Conservation (phyloP, 1,140 invertebrate species). For the Tetragnatha versicolor region DNA sequence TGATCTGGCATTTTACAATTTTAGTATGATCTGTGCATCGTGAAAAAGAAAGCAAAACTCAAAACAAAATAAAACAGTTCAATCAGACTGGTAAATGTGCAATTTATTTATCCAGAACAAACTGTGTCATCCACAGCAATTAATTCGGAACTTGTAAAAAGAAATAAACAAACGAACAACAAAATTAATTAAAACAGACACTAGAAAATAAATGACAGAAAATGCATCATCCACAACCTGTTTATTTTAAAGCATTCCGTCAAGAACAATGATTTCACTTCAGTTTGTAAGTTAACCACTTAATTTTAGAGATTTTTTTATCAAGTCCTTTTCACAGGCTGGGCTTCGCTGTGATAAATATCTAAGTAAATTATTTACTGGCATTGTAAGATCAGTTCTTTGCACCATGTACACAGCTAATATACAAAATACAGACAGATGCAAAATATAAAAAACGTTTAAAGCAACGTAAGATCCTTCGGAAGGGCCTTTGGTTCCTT, state of each 20-base stretch:
- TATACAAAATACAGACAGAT: constrained; percentile 49
- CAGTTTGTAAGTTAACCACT: too few species aligned
- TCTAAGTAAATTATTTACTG: constrained; percentile 48
- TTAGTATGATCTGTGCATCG: not conserved
- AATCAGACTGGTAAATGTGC: constrained; percentile 37
- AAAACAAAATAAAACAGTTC: constrained; percentile 12
- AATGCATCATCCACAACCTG: constrained; percentile 43
- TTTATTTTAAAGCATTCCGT: constrained; percentile 30
- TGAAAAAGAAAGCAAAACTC: not conserved
- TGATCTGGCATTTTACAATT: not conserved
- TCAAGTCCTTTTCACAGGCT: constrained; percentile 11
- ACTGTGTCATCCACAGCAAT: constrained; percentile 29
- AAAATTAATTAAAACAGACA: constrained; percentile 31
- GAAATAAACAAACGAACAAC: constrained; percentile 39
- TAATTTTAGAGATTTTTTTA: constrained; percentile 25
- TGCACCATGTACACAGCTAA: constrained; percentile 42
- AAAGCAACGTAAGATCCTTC: constrained; percentile 20
- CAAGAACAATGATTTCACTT: constrained; percentile 5
- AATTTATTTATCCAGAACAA: constrained; percentile 52
- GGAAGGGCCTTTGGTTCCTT: not conserved
- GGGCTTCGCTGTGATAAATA: constrained; percentile 31
- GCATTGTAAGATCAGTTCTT: constrained; percentile 50
- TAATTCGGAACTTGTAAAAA: constrained; percentile 46
- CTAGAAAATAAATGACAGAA: constrained; percentile 36
- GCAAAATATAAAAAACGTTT: constrained; percentile 51